phyloP scores from a whole-genome alignment of 2,113 vertebrate genomes.

The Trichomycterus rosablanca region DNA sequence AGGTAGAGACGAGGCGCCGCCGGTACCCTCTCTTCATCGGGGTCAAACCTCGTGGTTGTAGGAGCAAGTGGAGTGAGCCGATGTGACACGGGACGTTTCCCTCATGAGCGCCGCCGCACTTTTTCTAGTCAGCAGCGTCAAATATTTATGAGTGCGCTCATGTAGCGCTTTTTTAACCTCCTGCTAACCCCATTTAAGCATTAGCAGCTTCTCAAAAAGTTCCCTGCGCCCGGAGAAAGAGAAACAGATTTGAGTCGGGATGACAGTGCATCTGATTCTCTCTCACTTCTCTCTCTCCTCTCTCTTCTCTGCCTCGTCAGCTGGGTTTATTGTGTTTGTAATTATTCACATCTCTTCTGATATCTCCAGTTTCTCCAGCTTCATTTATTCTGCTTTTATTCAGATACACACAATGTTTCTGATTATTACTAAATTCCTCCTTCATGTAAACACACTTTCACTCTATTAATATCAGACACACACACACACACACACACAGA shows the following conservation, averaged over 20 bases:
- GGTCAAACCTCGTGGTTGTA: slow-evolving; percentile 25
- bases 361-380: too few relatives aligned
- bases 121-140: slow-evolving; percentile 58
- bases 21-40: slow-evolving; percentile 13
- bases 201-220: slow-evolving; percentile 63
- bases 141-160: slow-evolving; percentile 69
- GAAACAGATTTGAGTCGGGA: slow-evolving; percentile 46
- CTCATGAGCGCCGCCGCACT: slow-evolving; percentile 43
- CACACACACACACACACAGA: too few relatives aligned
- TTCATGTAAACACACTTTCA: too few relatives aligned
- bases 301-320: too few relatives aligned
- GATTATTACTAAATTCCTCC: too few relatives aligned
- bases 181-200: slow-evolving; percentile 61
- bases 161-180: slow-evolving; percentile 67
- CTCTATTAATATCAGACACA: too few relatives aligned
- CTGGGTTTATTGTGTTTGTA: too few relatives aligned
- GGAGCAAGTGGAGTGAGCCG: slow-evolving; percentile 36
- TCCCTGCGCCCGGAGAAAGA: slow-evolving; percentile 44
- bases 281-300: too few relatives aligned
- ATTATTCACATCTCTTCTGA: too few relatives aligned
- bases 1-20: background rate
- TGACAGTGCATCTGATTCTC: slow-evolving; percentile 38
- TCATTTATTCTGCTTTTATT: too few relatives aligned
- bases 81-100: slow-evolving; percentile 31
- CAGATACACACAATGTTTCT: too few relatives aligned